A percentile compares a stretch with the other conserved stretches of the same genome.
phyloP scores from a whole-genome alignment of 2,888 invertebrate genomes.

The Germaria angustata region DNA sequence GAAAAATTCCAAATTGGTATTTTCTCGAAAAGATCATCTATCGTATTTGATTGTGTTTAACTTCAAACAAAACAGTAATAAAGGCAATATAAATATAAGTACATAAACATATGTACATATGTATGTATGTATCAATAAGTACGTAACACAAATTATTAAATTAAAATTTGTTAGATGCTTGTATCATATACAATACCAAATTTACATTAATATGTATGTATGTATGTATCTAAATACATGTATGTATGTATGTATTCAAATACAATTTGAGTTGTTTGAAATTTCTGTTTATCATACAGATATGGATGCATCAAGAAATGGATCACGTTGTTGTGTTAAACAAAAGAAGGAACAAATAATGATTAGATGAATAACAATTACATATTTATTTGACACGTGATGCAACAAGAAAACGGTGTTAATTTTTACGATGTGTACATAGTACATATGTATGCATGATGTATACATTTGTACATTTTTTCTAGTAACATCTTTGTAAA shows the following conservation, averaged over 20 bases:
- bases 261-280: neutral
- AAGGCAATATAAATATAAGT: no score
- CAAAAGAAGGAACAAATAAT: neutral
- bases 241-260: neutral
- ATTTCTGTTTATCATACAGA: neutral
- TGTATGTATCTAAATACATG: neutral
- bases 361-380: slow-evolving; percentile 1
- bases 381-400: slow-evolving; percentile 29
- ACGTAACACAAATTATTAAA: neutral
- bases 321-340: neutral
- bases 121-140: neutral
- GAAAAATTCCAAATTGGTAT: no score
- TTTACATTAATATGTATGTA: neutral
- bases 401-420: neutral
- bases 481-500: slow-evolving; percentile 27
- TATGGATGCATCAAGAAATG: neutral
- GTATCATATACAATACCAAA: neutral
- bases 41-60: no score
- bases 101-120: neutral
- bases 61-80: no score
- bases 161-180: neutral
- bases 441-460: no score
- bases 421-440: neutral
- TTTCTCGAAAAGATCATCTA: no score
- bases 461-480: no score